phyloP scores from a whole-genome alignment of 2,888 invertebrate genomes.

The Drosophila siamana region DNA sequence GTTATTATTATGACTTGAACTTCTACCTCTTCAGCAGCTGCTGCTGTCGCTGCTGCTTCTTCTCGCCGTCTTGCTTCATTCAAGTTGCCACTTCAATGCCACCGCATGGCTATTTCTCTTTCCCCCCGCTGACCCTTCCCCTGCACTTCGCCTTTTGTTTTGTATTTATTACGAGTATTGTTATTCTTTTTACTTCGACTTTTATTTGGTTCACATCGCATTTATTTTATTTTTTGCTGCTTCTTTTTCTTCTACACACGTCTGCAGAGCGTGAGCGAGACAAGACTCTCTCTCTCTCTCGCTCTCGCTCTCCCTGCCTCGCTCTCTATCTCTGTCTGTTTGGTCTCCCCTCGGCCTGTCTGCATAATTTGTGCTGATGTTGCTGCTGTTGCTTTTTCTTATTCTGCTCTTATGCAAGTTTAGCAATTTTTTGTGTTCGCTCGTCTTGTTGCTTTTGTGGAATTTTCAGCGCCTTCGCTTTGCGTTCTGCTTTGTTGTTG shows the following conservation, averaged over 20 bases:
- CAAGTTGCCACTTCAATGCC: slow-evolving; percentile 38
- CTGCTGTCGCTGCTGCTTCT: not conserved
- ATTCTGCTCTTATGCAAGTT: slow-evolving; percentile 65
- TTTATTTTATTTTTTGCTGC: slow-evolving; percentile 12
- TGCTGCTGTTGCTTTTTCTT: slow-evolving; percentile 16
- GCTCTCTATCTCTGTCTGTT: not conserved
- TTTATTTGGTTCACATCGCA: slow-evolving; percentile 51
- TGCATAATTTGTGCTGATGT: slow-evolving; percentile 45
- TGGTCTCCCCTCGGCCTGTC: slow-evolving; percentile 11
- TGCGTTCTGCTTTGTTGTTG: slow-evolving; percentile 43
- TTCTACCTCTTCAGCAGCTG: not conserved
- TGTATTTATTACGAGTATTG: slow-evolving; percentile 22
- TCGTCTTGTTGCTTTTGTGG: slow-evolving; percentile 32
- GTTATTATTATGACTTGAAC: slow-evolving; percentile 1
- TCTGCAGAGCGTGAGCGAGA: not conserved
- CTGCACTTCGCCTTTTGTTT: not conserved
- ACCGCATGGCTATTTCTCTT: slow-evolving; percentile 9
- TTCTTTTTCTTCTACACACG: slow-evolving; percentile 19
- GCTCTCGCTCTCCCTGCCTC: not conserved
- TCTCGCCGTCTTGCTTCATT: slow-evolving; percentile 22
- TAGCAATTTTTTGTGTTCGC: slow-evolving; percentile 43
- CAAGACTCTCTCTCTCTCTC: not conserved
- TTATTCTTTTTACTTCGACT: slow-evolving; percentile 22
- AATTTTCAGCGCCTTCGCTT: slow-evolving; percentile 57
- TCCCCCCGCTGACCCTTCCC: not conserved